phyloP scores from a whole-genome alignment of 2,797 vertebrate genomes.

The Ctenopoma multispine region DNA sequence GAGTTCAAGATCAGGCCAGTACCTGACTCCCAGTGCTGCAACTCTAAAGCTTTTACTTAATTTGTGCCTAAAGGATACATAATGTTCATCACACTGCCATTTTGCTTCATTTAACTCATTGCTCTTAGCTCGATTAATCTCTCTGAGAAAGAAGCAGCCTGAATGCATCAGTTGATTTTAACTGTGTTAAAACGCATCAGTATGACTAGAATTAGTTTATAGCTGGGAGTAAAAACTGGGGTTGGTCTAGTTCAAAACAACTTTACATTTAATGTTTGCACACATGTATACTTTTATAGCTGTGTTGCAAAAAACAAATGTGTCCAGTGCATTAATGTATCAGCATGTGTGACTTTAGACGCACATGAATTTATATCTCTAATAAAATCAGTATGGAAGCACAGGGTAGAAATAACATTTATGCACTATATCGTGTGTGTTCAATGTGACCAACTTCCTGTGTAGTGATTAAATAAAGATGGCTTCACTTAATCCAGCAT shows the following conservation, averaged over 20 bases:
- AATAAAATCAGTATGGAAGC: no score
- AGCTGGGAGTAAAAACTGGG: conserved; percentile 15
- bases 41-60: conserved; percentile 15
- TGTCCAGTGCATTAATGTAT: background rate
- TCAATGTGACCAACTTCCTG: conserved; percentile 37
- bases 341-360: conserved; percentile 16
- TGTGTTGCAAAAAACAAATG: background rate
- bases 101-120: conserved; percentile 39
- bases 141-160: conserved; percentile 15
- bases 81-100: conserved; percentile 31
- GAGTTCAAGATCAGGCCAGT: conserved; percentile 3
- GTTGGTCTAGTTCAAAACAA: conserved; percentile 4
- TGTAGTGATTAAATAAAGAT: conserved; percentile 57
- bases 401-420: background rate
- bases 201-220: conserved; percentile 7
- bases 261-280: conserved; percentile 26
- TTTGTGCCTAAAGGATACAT: conserved; percentile 16
- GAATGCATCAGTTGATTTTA: conserved; percentile 31
- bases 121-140: conserved; percentile 51
- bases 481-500: conserved; percentile 75
- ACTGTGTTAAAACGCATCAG: conserved; percentile 10
- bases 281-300: conserved; percentile 12
- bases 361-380: background rate
- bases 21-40: conserved; percentile 21
- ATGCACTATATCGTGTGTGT: background rate